Conservation (phyloP, 2,888 invertebrate species). For the Craniophora ligustri region DNA sequence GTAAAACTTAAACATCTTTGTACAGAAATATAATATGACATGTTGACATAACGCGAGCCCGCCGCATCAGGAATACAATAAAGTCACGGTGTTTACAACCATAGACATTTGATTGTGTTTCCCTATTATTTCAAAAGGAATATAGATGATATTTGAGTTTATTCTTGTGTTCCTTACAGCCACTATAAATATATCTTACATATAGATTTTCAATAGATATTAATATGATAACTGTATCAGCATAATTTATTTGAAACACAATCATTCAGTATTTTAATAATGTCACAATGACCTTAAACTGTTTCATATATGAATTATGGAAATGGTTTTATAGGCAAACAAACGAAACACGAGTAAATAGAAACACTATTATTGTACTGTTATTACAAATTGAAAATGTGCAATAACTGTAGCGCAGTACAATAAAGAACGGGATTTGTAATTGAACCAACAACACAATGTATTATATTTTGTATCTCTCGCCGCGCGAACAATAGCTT, state of each 20-base stretch:
- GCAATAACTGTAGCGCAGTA: no score
- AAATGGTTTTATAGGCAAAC: no score
- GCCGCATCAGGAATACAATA: slow-evolving; percentile 23
- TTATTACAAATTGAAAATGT: no score
- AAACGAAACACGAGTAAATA: no score
- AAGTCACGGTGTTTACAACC: slow-evolving; percentile 11
- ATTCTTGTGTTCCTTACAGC: background rate
- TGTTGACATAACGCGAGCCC: slow-evolving; percentile 23
- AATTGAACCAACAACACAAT: slow-evolving; percentile 12
- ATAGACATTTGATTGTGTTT: slow-evolving; percentile 18
- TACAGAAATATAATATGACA: slow-evolving; percentile 1
- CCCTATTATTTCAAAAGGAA: slow-evolving; percentile 13
- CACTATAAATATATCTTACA: background rate
- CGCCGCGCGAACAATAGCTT: background rate
- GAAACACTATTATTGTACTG: no score
- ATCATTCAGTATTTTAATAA: no score
- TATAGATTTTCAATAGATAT: no score
- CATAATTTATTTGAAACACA: no score
- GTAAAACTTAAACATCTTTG: background rate
- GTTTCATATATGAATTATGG: no score
- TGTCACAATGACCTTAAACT: no score
- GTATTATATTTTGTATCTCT: slow-evolving; percentile 4
- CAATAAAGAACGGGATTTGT: slow-evolving; percentile 2
- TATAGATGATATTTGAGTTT: background rate
- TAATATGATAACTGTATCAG: no score